A percentile compares a stretch with the other conserved stretches of the same genome.
These are phyloP conservation scores for Drosophila phalerata DNA, from an alignment of 2,888 invertebrate species.

Conservation along the genomic window DNA sequence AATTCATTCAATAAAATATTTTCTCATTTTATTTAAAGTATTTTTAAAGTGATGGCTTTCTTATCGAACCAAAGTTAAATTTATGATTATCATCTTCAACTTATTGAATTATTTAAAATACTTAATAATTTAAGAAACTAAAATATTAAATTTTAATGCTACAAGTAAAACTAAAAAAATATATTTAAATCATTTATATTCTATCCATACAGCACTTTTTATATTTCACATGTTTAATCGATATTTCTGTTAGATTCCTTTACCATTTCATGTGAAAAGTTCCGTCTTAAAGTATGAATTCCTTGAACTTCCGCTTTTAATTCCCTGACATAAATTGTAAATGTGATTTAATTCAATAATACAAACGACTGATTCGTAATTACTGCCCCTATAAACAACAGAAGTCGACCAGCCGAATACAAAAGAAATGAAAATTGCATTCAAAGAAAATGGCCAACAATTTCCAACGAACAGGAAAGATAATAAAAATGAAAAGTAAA, in stretches of 20 bases:
- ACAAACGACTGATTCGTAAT: conserved; percentile 35
- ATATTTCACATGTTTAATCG: background rate
- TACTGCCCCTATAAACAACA: conserved; percentile 33
- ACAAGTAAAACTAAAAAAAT: too few relatives aligned
- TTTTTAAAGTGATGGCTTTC: too few relatives aligned
- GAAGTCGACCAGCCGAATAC: conserved; percentile 14
- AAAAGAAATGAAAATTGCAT: conserved; percentile 40
- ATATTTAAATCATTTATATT: too few relatives aligned
- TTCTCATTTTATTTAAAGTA: background rate
- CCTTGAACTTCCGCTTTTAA: conserved; percentile 9
- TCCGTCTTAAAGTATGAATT: conserved; percentile 2
- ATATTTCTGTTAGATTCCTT: background rate
- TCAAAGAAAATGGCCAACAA: conserved; percentile 37
- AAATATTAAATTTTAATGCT: too few relatives aligned
- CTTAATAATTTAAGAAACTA: too few relatives aligned
- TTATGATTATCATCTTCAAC: too few relatives aligned
- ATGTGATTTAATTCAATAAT: conserved; percentile 31
- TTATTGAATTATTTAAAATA: too few relatives aligned
- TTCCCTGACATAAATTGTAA: conserved; percentile 3
- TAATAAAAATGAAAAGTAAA: conserved; percentile 8
- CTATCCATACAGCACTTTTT: background rate
- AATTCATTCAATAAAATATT: background rate
- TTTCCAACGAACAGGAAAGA: conserved; percentile 10
- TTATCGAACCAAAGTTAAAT: too few relatives aligned
- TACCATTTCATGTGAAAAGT: conserved; percentile 2